Conservation (phyloP, 1,140 invertebrate species). For the Microplitis demolitor region DNA sequence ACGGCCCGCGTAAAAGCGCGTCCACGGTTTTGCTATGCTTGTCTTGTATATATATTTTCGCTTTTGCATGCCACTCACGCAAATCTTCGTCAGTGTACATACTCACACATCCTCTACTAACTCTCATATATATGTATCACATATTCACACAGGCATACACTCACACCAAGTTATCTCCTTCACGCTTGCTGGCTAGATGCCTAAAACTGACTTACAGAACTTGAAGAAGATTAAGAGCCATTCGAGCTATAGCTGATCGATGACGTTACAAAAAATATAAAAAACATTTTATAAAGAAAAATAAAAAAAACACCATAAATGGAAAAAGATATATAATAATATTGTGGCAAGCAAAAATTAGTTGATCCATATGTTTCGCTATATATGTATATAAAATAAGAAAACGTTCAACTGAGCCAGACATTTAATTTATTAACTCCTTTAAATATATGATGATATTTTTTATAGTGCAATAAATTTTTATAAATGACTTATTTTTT, state of each 20-base stretch:
- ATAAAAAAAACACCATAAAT: too few relatives aligned
- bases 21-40: slow-evolving; percentile 8
- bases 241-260: background rate
- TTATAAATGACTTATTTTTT: too few relatives aligned
- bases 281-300: background rate
- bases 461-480: too few relatives aligned
- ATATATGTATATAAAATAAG: too few relatives aligned
- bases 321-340: too few relatives aligned
- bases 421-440: too few relatives aligned
- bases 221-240: background rate
- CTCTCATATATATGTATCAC: background rate
- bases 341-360: too few relatives aligned
- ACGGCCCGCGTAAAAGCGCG: slow-evolving; percentile 12
- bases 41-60: background rate
- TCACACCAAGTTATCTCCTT: too few relatives aligned
- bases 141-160: too few relatives aligned
- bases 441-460: too few relatives aligned
- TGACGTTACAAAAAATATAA: background rate
- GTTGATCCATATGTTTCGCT: too few relatives aligned
- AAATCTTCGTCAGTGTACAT: background rate
- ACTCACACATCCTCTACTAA: background rate
- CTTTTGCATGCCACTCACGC: slow-evolving; percentile 15
- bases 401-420: too few relatives aligned
- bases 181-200: background rate
- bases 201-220: background rate